A percentile compares a stretch with the other conserved stretches of the same genome.
These are phyloP conservation scores for Helleia helle DNA, from an alignment of 2,888 invertebrate species.

Conservation along the genomic window DNA sequence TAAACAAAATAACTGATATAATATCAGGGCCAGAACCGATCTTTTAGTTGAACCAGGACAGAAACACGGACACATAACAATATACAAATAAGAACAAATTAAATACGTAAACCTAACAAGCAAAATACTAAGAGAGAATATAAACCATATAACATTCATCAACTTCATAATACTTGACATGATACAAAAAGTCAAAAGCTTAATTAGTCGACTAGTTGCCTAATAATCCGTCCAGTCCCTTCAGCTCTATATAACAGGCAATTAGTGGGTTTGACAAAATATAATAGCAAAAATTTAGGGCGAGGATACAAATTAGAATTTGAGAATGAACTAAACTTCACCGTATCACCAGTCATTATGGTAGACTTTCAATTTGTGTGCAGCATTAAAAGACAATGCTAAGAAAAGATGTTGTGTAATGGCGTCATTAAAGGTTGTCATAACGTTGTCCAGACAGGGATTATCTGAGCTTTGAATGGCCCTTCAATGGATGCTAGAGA, in stretches of 20 bases:
- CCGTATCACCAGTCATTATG: conserved; percentile 10
- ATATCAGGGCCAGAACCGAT: no score
- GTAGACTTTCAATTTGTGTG: conserved; percentile 7
- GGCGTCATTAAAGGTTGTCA: conserved; percentile 52
- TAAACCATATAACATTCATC: no score
- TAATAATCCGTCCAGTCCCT: no score
- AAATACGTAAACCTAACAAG: no score
- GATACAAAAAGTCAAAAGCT: background rate
- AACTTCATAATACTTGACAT: no score
- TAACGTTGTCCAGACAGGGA: conserved; percentile 42
- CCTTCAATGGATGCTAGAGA: conserved; percentile 22
- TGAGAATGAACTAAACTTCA: conserved; percentile 16
- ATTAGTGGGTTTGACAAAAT: conserved; percentile 57
- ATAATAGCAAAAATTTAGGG: conserved; percentile 45
- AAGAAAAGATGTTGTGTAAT: conserved; percentile 52
- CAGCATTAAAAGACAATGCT: conserved; percentile 38
- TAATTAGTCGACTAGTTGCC: conserved; percentile 50
- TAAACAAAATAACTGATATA: no score
- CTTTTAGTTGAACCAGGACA: no score
- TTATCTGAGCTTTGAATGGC: conserved; percentile 32
- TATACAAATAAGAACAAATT: no score
- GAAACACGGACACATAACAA: no score
- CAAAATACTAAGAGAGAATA: no score
- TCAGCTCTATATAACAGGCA: conserved; percentile 40
- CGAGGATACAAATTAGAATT: conserved; percentile 24